A percentile compares a stretch with the other conserved stretches of the same genome.
Conservation (phyloP, 35 echinoderm and acorn worm species). For the Acanthaster planci region DNA sequence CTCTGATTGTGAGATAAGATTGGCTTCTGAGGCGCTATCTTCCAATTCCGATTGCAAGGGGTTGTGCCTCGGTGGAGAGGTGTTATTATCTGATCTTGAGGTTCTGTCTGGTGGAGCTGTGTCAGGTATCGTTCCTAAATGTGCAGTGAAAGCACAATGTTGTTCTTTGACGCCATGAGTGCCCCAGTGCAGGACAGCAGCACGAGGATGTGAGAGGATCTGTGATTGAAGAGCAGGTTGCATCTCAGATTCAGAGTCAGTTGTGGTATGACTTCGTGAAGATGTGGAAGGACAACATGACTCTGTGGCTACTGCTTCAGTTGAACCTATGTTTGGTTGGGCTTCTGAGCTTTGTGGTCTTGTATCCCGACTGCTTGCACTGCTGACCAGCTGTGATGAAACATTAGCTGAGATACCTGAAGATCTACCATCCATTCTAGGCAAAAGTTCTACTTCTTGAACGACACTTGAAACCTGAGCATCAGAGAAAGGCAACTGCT, state of each 20-base stretch:
- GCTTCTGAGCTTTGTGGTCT: background rate
- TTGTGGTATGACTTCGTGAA: background rate
- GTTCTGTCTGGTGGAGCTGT: slow-evolving; percentile 32
- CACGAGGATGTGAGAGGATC: background rate
- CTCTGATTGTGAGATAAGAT: too few relatives aligned
- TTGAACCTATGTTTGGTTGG: too few relatives aligned
- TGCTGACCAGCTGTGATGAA: background rate
- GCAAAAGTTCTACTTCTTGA: background rate
- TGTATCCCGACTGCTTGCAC: background rate
- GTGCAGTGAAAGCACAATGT: background rate
- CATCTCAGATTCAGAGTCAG: background rate
- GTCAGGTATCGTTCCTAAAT: slow-evolving; percentile 32
- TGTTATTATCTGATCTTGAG: background rate
- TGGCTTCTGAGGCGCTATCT: background rate
- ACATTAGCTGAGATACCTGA: background rate
- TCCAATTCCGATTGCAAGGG: background rate
- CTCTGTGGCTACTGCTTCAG: too few relatives aligned
- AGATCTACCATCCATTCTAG: background rate
- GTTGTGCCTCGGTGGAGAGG: background rate
- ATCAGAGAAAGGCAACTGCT: background rate
- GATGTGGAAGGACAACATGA: too few relatives aligned
- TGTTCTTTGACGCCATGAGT: background rate
- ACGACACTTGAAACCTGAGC: slow-evolving; percentile 2
- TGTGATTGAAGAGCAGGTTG: slow-evolving; percentile 14
- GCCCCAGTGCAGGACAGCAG: background rate